Conservation (phyloP, 2,113 vertebrate genomes). For the Hydrolagus affinis region DNA sequence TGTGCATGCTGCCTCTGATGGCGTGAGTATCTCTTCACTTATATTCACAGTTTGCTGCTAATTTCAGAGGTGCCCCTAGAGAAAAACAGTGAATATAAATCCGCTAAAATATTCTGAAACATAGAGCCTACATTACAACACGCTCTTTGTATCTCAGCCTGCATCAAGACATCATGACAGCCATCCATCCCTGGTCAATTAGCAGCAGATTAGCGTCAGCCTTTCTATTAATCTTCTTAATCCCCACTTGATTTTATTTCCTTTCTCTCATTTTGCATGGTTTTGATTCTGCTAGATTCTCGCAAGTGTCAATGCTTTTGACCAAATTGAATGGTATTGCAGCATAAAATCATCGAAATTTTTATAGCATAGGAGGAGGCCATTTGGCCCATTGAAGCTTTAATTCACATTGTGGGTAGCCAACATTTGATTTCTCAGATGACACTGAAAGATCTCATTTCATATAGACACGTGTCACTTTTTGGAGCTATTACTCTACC, state of each 20-base stretch:
- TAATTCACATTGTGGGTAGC: background rate
- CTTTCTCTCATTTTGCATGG: constrained; percentile 18
- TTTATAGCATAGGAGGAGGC: too few relatives aligned
- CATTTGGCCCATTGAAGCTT: background rate
- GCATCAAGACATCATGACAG: constrained; percentile 7
- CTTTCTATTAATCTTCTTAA: constrained; percentile 19
- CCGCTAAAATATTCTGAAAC: background rate
- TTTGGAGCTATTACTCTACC: background rate
- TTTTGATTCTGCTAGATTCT: constrained; percentile 1
- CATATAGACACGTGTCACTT: background rate
- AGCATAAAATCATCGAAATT: too few relatives aligned
- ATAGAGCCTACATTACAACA: constrained; percentile 19
- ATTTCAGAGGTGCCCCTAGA: too few relatives aligned
- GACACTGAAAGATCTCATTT: constrained; percentile 8
- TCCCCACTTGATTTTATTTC: background rate
- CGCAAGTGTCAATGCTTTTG: background rate
- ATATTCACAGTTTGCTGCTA: too few relatives aligned
- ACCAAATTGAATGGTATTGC: background rate
- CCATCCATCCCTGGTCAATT: constrained; percentile 14
- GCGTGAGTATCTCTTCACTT: too few relatives aligned
- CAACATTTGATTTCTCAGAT: background rate
- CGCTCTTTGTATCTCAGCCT: constrained; percentile 1
- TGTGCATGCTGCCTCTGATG: too few relatives aligned
- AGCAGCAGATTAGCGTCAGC: constrained; percentile 19
- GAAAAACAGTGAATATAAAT: too few relatives aligned